Base-by-base conservation (phyloP, 2,797 vertebrate species). In the Carapus acus region DNA sequence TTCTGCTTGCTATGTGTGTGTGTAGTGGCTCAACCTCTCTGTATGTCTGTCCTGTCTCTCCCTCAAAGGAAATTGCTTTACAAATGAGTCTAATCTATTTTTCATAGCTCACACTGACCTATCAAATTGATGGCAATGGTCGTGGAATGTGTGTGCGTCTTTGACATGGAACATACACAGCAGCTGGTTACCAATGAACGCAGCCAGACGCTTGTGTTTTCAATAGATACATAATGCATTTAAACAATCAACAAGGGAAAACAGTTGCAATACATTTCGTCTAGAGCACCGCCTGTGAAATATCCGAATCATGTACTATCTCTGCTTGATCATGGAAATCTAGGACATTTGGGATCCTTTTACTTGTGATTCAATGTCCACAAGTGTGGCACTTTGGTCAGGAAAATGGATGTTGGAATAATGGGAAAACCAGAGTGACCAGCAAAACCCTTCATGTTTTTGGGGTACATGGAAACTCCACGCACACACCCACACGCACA, bases 31-130 rank as follows among this genome's bases (percentile, higher is more conserved):
- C 47, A 16, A 9, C 14, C 6, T 3, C 8, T 7, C 8, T 33
- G 31, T 44, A 41, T 21, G 31, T 49, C n/a, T 72, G 65, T 69
- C 56, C 62, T 66, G 68, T 58, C 66, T 62, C 73, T 77, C 57
- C 22, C 62, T 69, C n/a, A 12, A 51, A 79, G 71, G 65, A 85
- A 83, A 86, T 85, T 76, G 76, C 70, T 58, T 83, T 68, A 85
- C 77, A 85, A 84, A 87, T 80, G 62, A 81, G 75, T 62, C 46
- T 51, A 72, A 79, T 77, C 61, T 45, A 73, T 79, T 76, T 72
- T 77, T 78, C 79, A 71, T 70, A 72, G 62, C 71, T 79, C 46
- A 48, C 56, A 65, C 45, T 70, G 71, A 63, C 57, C 63, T 43
- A 46, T 33, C 3, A 73, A 34, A 33, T 49, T 39, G 43, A 38